phyloP scores from a whole-genome alignment of 2,113 vertebrate genomes.

The Seriola rivoliana region DNA sequence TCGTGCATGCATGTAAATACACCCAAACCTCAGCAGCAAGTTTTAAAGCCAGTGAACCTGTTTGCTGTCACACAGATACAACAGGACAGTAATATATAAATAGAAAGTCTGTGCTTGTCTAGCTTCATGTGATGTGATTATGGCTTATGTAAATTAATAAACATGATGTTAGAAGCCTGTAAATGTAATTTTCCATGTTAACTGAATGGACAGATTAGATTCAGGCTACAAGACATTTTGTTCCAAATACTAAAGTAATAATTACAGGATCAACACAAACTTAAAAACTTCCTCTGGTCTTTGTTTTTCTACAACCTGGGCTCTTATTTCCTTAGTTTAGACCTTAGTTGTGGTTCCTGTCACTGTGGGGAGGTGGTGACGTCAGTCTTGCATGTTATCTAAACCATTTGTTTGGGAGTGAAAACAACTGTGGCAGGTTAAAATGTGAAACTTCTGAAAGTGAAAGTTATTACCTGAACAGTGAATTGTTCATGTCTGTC shows the following conservation, averaged over 20 bases:
- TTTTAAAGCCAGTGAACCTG: not conserved
- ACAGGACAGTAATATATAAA: not conserved
- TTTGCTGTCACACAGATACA: not conserved
- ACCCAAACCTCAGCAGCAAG: not conserved
- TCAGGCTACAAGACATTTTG: too few species aligned
- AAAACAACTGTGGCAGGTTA: too few species aligned
- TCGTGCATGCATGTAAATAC: not conserved
- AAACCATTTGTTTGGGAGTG: too few species aligned
- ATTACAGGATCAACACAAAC: too few species aligned
- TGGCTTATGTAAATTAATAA: not conserved
- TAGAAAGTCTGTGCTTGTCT: not conserved
- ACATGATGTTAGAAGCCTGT: too few species aligned
- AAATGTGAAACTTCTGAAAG: too few species aligned
- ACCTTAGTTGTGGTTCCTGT: not conserved
- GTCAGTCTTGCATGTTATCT: not conserved
- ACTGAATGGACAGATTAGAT: too few species aligned
- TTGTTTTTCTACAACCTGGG: not conserved
- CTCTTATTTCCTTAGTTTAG: not conserved
- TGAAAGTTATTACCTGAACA: too few species aligned
- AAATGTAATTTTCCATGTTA: too few species aligned
- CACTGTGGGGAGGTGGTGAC: not conserved
- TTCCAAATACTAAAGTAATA: too few species aligned
- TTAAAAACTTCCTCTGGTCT: not conserved
- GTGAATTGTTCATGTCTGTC: too few species aligned
- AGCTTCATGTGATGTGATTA: too few species aligned